Conservation (phyloP, 2,888 invertebrate species). For the Scaeva pyrastri region DNA sequence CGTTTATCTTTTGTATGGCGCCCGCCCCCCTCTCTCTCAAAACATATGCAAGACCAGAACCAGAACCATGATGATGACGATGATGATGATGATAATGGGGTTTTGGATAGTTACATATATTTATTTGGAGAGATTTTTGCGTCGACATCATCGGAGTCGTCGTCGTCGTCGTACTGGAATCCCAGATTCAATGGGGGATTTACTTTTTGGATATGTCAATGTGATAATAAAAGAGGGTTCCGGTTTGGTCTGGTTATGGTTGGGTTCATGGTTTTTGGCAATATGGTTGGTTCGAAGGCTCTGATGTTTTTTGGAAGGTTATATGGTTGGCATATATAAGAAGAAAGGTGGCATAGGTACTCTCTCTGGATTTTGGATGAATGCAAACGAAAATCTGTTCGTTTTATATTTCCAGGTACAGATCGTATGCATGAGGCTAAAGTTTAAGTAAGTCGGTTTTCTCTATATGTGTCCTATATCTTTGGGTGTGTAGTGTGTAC, state of each 20-base stretch:
- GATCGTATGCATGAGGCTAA: slow-evolving; percentile 43
- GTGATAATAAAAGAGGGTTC: slow-evolving; percentile 53
- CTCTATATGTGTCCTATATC: neutral
- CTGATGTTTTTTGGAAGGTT: neutral
- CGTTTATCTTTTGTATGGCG: slow-evolving; percentile 27
- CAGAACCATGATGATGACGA: slow-evolving; percentile 32
- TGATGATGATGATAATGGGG: slow-evolving; percentile 40
- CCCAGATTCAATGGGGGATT: slow-evolving; percentile 72
- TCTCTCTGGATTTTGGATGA: slow-evolving; percentile 22
- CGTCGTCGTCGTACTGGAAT: slow-evolving; percentile 48
- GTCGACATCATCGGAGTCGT: neutral
- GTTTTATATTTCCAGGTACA: neutral
- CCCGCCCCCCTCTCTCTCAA: too few relatives aligned
- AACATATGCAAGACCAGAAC: slow-evolving; percentile 14
- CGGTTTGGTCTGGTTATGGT: neutral
- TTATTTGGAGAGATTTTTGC: slow-evolving; percentile 66
- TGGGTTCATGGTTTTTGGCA: too few relatives aligned
- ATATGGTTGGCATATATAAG: neutral
- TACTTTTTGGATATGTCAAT: slow-evolving; percentile 67
- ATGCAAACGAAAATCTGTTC: slow-evolving; percentile 27
- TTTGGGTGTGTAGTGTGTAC: too few relatives aligned
- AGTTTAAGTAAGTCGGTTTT: slow-evolving; percentile 62
- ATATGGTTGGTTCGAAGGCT: neutral
- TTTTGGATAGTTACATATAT: slow-evolving; percentile 38
- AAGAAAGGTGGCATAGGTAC: too few relatives aligned